Evolutionary conservation across 1,140 invertebrate species (phyloP).

Genomic region (Bombus superbus): DNA sequence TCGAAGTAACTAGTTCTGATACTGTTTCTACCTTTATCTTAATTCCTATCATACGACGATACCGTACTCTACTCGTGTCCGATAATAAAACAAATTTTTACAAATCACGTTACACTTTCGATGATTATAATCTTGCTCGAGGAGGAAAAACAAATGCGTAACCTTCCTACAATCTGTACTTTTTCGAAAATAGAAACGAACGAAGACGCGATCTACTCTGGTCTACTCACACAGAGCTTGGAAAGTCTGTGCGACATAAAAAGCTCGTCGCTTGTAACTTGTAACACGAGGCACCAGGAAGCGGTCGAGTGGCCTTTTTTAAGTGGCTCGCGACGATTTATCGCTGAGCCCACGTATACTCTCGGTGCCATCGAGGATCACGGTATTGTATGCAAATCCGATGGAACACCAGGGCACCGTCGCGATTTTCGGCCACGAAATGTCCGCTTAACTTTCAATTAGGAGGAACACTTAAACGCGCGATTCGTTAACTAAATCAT

Average conservation of each 20-base stretch:
- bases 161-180: neutral
- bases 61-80: neutral
- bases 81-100: neutral
- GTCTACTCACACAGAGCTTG: neutral
- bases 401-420: neutral
- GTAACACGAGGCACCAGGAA: constrained; percentile 55
- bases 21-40: neutral
- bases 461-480: neutral
- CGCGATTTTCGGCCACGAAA: constrained; percentile 17
- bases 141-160: neutral
- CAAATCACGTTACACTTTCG: neutral
- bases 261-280: constrained; percentile 33
- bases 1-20: neutral
- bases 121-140: neutral
- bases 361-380: constrained; percentile 40
- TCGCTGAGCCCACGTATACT: constrained; percentile 37
- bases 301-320: constrained; percentile 58
- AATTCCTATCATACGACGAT: neutral
- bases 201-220: neutral
- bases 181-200: constrained; percentile 20
- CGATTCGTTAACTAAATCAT: constrained; percentile 34
- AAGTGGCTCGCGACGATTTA: constrained; percentile 59
- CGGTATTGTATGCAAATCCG: constrained; percentile 61
- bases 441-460: constrained; percentile 26
- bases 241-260: constrained; percentile 41